These are phyloP conservation scores for Microdon myrmicae DNA, from an alignment of 2,888 invertebrate species.

Conservation along the genomic window DNA sequence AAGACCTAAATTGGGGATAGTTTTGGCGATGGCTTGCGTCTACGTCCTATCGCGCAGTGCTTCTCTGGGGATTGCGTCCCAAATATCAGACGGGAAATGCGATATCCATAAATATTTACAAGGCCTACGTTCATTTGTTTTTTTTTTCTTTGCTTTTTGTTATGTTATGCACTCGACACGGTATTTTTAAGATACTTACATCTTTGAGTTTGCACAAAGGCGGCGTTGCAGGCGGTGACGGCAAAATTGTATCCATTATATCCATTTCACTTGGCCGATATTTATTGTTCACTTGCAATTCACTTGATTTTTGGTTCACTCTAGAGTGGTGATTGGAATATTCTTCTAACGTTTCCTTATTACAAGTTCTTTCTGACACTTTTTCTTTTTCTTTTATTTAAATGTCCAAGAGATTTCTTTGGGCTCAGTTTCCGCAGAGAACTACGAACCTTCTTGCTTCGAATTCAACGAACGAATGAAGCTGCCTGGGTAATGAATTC, in stretches of 20 bases:
- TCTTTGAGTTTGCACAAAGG: slow-evolving; percentile 71
- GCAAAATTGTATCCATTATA: slow-evolving; percentile 66
- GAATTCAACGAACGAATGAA: slow-evolving; percentile 66
- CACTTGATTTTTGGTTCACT: slow-evolving; percentile 42
- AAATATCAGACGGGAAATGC: slow-evolving; percentile 14
- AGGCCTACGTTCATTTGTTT: background rate
- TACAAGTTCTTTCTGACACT: slow-evolving; percentile 13
- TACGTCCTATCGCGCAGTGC: background rate
- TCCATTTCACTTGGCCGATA: slow-evolving; percentile 20
- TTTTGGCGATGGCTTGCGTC: background rate
- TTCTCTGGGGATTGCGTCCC: too few species aligned
- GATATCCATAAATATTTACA: slow-evolving; percentile 21
- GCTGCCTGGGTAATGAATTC: slow-evolving; percentile 55
- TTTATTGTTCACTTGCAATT: slow-evolving; percentile 22
- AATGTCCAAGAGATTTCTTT: background rate
- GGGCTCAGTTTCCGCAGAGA: slow-evolving; percentile 27
- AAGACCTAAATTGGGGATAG: background rate
- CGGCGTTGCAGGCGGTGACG: slow-evolving; percentile 79
- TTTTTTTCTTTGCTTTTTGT: slow-evolving; percentile 10
- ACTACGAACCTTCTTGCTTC: slow-evolving; percentile 61
- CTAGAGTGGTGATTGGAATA: too few species aligned
- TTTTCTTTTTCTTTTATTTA: slow-evolving; percentile 14
- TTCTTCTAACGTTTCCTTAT: slow-evolving; percentile 16
- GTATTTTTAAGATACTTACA: slow-evolving; percentile 59
- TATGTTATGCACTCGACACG: too few species aligned